A percentile compares a stretch with the other conserved stretches of the same genome.
Evolutionary conservation across 2,113 vertebrate species (phyloP).

Genomic region (Xenopus tropicalis): DNA sequence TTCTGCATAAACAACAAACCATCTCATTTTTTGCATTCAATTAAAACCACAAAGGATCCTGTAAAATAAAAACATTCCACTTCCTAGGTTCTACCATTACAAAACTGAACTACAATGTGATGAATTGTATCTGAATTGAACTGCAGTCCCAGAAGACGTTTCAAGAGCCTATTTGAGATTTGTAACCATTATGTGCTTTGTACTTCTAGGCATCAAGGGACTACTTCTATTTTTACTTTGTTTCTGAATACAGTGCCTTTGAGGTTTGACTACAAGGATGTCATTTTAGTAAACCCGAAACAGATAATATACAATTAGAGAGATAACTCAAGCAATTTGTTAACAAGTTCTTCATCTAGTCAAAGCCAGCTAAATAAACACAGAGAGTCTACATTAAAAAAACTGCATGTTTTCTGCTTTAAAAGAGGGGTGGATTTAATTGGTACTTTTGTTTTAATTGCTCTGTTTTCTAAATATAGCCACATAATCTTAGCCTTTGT

Average conservation of each 20-base stretch:
- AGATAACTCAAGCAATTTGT: background rate
- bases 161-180: slow-evolving; percentile 16
- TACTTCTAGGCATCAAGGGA: slow-evolving; percentile 5
- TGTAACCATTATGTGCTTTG: slow-evolving; percentile 21
- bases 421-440: no score
- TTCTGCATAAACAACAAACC: no score
- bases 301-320: background rate
- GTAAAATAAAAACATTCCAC: no score
- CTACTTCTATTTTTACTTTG: slow-evolving; percentile 21
- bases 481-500: no score
- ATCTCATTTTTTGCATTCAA: no score
- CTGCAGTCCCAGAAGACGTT: slow-evolving; percentile 21
- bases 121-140: slow-evolving; percentile 27
- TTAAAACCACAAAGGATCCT: no score
- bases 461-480: no score
- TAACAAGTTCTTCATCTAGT: background rate
- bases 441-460: no score
- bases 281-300: background rate
- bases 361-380: background rate
- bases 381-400: no score
- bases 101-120: slow-evolving; percentile 21
- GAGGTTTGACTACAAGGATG: background rate
- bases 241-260: slow-evolving; percentile 5
- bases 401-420: no score
- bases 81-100: no score